Percentiles rank a stretch among this genome's conserved stretches.
Conservation (phyloP, 1,140 invertebrate species). For the Meloidogyne floridensis region DNA sequence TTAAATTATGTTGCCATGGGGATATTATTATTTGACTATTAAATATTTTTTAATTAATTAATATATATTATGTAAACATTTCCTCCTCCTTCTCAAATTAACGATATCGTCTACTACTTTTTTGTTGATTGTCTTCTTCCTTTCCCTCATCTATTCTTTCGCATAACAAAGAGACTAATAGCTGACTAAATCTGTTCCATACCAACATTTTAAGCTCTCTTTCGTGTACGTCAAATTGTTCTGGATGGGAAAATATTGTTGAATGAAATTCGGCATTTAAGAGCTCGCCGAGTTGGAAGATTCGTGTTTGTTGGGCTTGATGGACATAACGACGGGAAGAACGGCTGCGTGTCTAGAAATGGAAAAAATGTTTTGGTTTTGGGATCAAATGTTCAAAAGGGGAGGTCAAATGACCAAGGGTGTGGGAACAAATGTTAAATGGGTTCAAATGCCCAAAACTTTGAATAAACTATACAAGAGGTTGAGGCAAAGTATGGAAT, state of each 20-base stretch:
- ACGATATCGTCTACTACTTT: neutral
- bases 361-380: neutral
- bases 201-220: slow-evolving; percentile 57
- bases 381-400: neutral
- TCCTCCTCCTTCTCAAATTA: neutral
- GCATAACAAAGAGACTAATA: slow-evolving; percentile 48
- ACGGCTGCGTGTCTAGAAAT: slow-evolving; percentile 17
- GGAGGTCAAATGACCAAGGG: too few species aligned
- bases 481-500: too few species aligned
- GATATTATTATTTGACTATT: neutral
- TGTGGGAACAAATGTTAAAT: too few species aligned
- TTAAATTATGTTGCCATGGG: neutral
- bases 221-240: slow-evolving; percentile 58
- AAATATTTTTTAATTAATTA: neutral
- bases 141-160: slow-evolving; percentile 42
- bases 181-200: slow-evolving; percentile 60
- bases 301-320: slow-evolving; percentile 12
- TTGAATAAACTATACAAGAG: too few species aligned
- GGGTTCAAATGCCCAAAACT: too few species aligned
- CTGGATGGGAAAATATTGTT: slow-evolving; percentile 44
- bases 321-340: slow-evolving; percentile 34
- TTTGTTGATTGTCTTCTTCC: neutral
- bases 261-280: slow-evolving; percentile 58
- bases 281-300: slow-evolving; percentile 51
- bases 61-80: neutral